Evolutionary conservation across 1,140 invertebrate species (phyloP), one percentile per base, ranked within the genome.

Genomic region (Anadara kagoshimensis): DNA sequence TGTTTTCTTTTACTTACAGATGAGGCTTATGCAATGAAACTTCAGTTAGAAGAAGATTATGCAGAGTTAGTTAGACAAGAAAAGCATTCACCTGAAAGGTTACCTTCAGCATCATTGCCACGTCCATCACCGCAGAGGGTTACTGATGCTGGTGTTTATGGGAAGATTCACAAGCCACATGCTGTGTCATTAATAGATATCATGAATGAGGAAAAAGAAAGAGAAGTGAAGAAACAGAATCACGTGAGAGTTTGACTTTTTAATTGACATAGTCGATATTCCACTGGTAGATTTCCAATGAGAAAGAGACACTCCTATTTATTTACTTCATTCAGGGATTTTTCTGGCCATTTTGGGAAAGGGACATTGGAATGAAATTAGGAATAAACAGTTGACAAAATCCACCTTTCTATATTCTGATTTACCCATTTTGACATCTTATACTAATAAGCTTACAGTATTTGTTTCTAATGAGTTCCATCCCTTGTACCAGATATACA

Each of bases 141-240:
- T 24, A n/a, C 24, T 12, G 16, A 51, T 1, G 51, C 44, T 41
- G 22, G 36, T 20, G 24, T 45, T 14, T 24, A 16, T 5, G 43
- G 36, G 43, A 29, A 59, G 36, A 41, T 22, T 26, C 7, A 36
- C 7, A 36, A 36, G 7, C 62, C 45, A 51, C 49, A 64, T 51
- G 47, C 53, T 64, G 63, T 65, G 14, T 82, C 75, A 22, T 67
- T 86, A 29, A 59, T 68, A 47, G 93, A 94, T 78, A 92, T 95
- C 24, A 93, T 94, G 90, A 92, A 94, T 54, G 92, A 94, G 90
- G 93, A 95, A 86, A 88, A 92, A 69, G 93, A 93, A 0, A 83
- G 92, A 47, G 73, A 89, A 57, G 47, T 73, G 29, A 75, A 69
- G 14, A 82, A 83, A 64, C 67, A 83, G 44, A 80, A 88, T 58